Evolutionary conservation across 1,140 invertebrate genomes (phyloP), one percentile per base, ranked within the genome.

Genomic region (Aphidius ervi): DNA sequence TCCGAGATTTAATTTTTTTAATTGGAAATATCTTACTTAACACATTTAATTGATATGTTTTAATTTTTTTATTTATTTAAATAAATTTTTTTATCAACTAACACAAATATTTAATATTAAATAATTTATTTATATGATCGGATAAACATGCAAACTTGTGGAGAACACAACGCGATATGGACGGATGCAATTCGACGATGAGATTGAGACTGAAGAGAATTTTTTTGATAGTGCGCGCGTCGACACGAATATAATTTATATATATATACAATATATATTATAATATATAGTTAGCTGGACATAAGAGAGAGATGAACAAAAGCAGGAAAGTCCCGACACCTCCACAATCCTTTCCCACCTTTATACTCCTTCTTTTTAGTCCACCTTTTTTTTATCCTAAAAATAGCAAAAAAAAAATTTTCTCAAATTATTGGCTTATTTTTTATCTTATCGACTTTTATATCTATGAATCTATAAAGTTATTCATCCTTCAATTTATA

Each of bases 141-240:
- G 23, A 31, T 31, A 31, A 31, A 31, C 23, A 4, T 31, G 23
- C 23, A 31, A 31, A 31, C 23, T 31, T 31, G 23, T 31, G 23
- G 23, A 31, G 23, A 31, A 31, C 23, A 31, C 23, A 31, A 9
- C 43, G 55, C 42, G 45, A 31, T 31, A 56, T 61, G 59, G 59
- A 61, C 52, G 59, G 52, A 61, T 61, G 31, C 47, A 50, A 61
- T 61, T 54, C 41, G n/a, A 40, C 45, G 46, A 48, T 48, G 45
- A 56, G 45, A 61, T 56, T 52, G 46, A 55, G 52, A 61, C 53
- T 56, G 52, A 40, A 56, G 31, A 55, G 45, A 56, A 50, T 46
- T 56, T 7, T 31, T 49, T 40, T 45, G 45, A 49, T 46, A 49
- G 46, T 54, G 31, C 59, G 59, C 49, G 49, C 58, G 58, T 54